Base-by-base conservation (phyloP, 2,113 vertebrate genomes). In the Muscicapa adusta region DNA sequence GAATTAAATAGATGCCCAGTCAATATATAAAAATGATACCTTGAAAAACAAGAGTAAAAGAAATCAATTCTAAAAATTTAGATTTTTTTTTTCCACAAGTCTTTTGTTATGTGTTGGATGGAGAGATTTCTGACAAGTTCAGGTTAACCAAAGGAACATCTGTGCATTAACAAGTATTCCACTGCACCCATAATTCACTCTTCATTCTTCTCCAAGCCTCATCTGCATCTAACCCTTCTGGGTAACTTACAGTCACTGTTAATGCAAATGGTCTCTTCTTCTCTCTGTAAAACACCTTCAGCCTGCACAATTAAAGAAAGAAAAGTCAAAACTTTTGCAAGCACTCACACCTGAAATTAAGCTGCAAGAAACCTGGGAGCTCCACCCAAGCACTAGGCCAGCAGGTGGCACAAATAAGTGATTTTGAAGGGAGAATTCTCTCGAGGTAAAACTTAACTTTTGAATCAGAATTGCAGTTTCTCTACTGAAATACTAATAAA, bases 201-300 rank as follows among this genome's bases (percentile, higher is more conserved):
- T 2, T 22, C 38, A 33, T n/a, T 61, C 38, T 57, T 62, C 13
- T 15, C 22, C 38, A 89, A 72, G 31, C 10, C 2, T 71, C 29
- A 56, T 63, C 26, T 43, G 13, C 45, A 38, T 42, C 7, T 28
- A 56, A 53, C 10, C 34, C 7, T 58, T 63, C 19, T 42, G 20
- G 26, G 25, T 58, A 80, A 96, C 95, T 95, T 93, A 97, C 96
- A 26, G 71, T 0, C 67, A 34, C 60, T 76, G 25, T 90, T 91
- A 56, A 97, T 89, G 56, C 91, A 96, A 82, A 97, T 71, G 3
- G 94, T 96, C 45, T 92, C 58, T 57, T 97, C 96, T 92, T 97
- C 95, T 91, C 81, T 95, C 43, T 85, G 87, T 85, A 97, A 71
- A 91, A 97, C 43, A 73, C 96, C 96, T 93, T 97, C 96, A 63